Base-by-base conservation (phyloP, 2,888 invertebrate species). In the Drosophila macrospina region DNA sequence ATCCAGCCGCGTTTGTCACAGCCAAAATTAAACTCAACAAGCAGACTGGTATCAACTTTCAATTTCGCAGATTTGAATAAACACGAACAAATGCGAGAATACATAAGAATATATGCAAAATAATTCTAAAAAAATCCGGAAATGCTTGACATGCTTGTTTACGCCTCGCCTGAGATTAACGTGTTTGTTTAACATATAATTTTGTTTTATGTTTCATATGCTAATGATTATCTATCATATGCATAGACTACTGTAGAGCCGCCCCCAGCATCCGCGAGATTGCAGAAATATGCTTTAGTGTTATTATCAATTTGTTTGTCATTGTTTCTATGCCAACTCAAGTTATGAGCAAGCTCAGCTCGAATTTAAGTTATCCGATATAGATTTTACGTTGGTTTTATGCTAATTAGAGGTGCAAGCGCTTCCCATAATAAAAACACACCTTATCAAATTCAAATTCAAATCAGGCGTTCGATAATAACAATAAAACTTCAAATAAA, bases 321-420 rank as follows among this genome's bases (percentile, higher is more conserved):
- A 48, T 34, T 34, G 39, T 45, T 41, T 8, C n/a, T 16, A 60
- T 16, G 20, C 47, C 41, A 51, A 32, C 26, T 13, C 3, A 7
- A 73, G 41, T 50, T 62, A 7, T 16, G 34, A 52, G 45, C 47
- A 39, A 52, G 47, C 30, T 57, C 16, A 48, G 42, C 2, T 30
- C 26, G 32, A 8, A 41, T 51, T 51, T 10, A 42, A n/a, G 37
- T 30, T n/a, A 32, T 20, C 2, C 15, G 4, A 39, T 42, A 50
- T 42, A 39, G 60, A 41, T 51, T 51, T 57, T 26, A 65, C 26
- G 39, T 15, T 20, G 13, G 39, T 57, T 52, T 52, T 61, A 65
- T 77, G 78, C 56, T 41, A 66, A 80, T 73, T 32, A 30, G 34
- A 68, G 65, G 80, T 65, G 86, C 78, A 86, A 74, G 69, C n/a